Base-by-base conservation (phyloP, 2,888 invertebrate genomes). In the Dolichomitus sp. region DNA sequence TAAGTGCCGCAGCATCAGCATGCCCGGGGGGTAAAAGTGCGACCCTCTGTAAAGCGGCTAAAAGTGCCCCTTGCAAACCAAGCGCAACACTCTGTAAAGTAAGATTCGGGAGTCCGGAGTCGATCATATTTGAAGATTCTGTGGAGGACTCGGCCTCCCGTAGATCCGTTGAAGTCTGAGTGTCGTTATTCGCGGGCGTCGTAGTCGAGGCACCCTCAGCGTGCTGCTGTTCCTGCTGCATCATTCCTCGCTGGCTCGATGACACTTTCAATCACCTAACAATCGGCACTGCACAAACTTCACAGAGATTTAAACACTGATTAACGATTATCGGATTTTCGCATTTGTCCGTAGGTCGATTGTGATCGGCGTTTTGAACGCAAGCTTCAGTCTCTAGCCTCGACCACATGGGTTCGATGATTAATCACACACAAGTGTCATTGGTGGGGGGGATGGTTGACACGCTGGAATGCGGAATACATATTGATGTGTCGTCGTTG, bases 31-130 rank as follows among this genome's bases (percentile, higher is more conserved):
- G 97, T 88, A 98, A 93, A 30, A 98, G 94, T 0, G 97, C 97
- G 0, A 97, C 98, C 91, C 97, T 97, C 92, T 97, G 97, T 86
- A 98, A 94, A 11, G 97, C 97, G 89, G 96, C 97, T 94, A 98
- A 96, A 95, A 98, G 96, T 9, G 97, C 97, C 91, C 97, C 97
- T 94, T 98, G 98, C 70, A 98, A 94, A 14, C 97, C 97, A 86
- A 97, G 95, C 45, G 97, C 97, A 68, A 97, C 97, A 89, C 96
- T 97, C 93, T 97, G 97, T 19, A 95, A 78, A 37, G 93, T 92
- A 37, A 93, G 77, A 87, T 89, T 92, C 2, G 93, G 91, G 70
- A 93, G 77, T 19, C 85, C 83, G 27, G 84, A 74, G 17, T 88
- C 78, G 9, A 85, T 89, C 88, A 73, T 80, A 19, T 17, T 83